Evolutionary conservation across 2,113 vertebrate species (phyloP).

Genomic region (Chaetodon trifascialis): DNA sequence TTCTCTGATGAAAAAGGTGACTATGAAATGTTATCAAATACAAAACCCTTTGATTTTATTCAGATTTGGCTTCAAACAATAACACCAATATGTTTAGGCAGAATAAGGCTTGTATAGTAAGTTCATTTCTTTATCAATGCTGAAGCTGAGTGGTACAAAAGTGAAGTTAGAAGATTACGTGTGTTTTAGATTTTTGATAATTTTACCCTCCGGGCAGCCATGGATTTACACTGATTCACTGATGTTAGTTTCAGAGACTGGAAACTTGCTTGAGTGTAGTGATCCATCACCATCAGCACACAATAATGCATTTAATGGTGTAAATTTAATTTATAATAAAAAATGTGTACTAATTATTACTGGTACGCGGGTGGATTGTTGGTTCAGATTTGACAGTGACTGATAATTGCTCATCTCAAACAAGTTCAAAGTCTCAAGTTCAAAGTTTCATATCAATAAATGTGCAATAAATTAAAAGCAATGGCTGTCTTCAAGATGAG

Average conservation of each 20-base stretch:
- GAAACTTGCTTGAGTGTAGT: neutral
- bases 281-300: no score
- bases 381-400: neutral
- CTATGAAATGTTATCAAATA: slow-evolving; percentile 50
- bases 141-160: neutral
- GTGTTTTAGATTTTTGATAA: neutral
- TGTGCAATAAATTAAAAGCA: neutral
- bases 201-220: slow-evolving; percentile 4
- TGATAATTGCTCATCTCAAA: neutral
- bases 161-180: neutral
- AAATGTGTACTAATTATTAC: neutral
- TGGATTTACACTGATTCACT: neutral
- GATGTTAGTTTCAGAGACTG: neutral
- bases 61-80: slow-evolving; percentile 36
- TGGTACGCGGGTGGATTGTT: neutral
- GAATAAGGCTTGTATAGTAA: slow-evolving; percentile 24
- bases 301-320: neutral
- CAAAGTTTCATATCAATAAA: neutral
- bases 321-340: neutral
- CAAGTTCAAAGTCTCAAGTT: neutral
- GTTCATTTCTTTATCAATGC: neutral
- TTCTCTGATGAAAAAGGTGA: slow-evolving; percentile 19
- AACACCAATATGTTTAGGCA: slow-evolving; percentile 22
- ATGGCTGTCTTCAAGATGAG: neutral
- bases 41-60: slow-evolving; percentile 8